Conservation (phyloP, 2,888 invertebrate species). For the Dastarcus helophoroides region DNA sequence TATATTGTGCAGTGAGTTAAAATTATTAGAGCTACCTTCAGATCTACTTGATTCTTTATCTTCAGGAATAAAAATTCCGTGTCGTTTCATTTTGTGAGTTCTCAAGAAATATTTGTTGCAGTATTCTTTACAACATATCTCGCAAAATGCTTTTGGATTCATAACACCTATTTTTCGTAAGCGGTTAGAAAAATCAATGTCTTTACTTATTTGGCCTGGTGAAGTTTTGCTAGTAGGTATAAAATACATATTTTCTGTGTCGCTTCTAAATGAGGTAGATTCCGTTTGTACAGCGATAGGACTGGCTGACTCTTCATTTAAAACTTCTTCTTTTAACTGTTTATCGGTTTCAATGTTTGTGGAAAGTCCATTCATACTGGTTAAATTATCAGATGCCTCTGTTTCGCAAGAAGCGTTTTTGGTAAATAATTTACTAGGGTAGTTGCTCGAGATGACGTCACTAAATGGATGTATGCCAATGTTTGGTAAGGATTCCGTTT, state of each 20-base stretch:
- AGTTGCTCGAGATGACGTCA: slow-evolving; percentile 62
- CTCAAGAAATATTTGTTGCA: slow-evolving; percentile 87
- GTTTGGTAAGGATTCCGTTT: slow-evolving; percentile 25
- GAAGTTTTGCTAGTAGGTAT: slow-evolving; percentile 31
- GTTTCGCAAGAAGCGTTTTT: slow-evolving; percentile 22
- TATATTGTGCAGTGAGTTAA: slow-evolving; percentile 40
- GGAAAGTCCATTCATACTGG: slow-evolving; percentile 24
- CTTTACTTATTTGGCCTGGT: slow-evolving; percentile 41
- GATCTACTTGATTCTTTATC: slow-evolving; percentile 38
- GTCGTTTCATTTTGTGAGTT: slow-evolving; percentile 87
- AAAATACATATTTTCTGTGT: slow-evolving; percentile 29
- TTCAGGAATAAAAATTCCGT: slow-evolving; percentile 63
- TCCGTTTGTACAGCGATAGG: slow-evolving; percentile 31
- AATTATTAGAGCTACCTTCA: too few species aligned
- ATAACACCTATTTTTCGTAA: slow-evolving; percentile 67
- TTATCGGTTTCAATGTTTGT: slow-evolving; percentile 27
- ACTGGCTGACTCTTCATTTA: slow-evolving; percentile 29
- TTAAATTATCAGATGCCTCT: slow-evolving; percentile 23
- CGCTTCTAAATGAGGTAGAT: slow-evolving; percentile 32
- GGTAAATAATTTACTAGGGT: slow-evolving; percentile 57
- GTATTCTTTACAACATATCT: slow-evolving; percentile 86
- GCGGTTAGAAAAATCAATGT: slow-evolving; percentile 62
- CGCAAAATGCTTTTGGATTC: slow-evolving; percentile 85
- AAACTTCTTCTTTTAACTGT: slow-evolving; percentile 23
- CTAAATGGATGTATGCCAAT: slow-evolving; percentile 40